These are phyloP conservation scores for Cyprinus carpio DNA, from an alignment of 2,113 vertebrate genomes.

Conservation along the genomic window DNA sequence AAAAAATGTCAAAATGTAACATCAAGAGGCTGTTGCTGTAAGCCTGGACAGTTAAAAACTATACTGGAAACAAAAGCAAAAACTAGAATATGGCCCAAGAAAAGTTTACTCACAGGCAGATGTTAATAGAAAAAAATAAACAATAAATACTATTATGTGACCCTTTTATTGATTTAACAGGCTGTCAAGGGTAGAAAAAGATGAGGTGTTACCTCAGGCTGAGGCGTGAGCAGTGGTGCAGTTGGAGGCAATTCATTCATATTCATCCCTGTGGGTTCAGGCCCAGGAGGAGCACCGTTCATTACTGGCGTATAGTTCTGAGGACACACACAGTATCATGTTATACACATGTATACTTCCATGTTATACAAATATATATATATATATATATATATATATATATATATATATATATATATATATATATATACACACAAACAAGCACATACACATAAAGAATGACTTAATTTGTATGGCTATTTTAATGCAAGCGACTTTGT, in stretches of 20 bases:
- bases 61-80: neutral
- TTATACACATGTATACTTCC: neutral
- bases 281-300: slow-evolving; percentile 53
- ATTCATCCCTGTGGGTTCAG: slow-evolving; percentile 24
- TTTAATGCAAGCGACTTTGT: neutral
- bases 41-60: neutral
- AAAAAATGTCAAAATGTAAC: neutral
- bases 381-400: too few relatives aligned
- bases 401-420: too few relatives aligned
- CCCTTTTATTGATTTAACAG: neutral
- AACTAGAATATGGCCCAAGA: neutral
- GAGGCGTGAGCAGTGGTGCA: slow-evolving; percentile 56
- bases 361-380: neutral
- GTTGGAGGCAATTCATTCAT: slow-evolving; percentile 50
- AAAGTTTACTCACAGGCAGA: neutral
- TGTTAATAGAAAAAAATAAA: neutral
- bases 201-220: slow-evolving; percentile 56
- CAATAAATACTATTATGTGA: neutral
- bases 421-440: slow-evolving; percentile 11
- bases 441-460: neutral
- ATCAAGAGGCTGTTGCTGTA: neutral
- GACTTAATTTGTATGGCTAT: neutral
- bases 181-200: neutral
- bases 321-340: slow-evolving; percentile 12
- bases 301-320: slow-evolving; percentile 65